Conservation (phyloP, 2,888 invertebrate species). For the Drosophila ustulata region DNA sequence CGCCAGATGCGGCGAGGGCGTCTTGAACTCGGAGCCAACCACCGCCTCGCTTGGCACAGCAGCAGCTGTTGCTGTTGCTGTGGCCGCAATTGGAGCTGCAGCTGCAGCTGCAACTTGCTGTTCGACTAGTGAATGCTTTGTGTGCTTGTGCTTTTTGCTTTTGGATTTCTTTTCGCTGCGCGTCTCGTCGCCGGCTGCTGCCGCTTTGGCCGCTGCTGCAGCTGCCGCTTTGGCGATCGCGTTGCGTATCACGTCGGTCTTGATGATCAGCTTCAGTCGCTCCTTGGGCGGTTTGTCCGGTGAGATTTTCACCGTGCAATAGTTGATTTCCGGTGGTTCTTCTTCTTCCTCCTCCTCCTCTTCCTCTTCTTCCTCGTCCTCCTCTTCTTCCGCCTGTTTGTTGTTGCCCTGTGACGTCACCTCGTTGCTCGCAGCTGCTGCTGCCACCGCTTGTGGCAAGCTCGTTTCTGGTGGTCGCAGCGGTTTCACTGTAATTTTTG, state of each 20-base stretch:
- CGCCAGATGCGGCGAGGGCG: constrained; percentile 85
- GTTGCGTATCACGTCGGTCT: constrained; percentile 84
- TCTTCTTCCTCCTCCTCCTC: constrained; percentile 73
- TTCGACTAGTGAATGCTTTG: constrained; percentile 70
- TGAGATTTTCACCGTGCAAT: constrained; percentile 84
- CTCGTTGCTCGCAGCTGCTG: constrained; percentile 2
- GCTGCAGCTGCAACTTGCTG: constrained; percentile 12
- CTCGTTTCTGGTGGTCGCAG: constrained; percentile 59
- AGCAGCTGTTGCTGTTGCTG: background rate
- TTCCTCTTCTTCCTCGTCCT: constrained; percentile 68
- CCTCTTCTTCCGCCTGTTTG: constrained; percentile 42
- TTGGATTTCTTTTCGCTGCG: constrained; percentile 78
- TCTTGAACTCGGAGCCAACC: constrained; percentile 79
- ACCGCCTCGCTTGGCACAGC: constrained; percentile 7
- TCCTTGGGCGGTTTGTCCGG: constrained; percentile 86
- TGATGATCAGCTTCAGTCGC: constrained; percentile 85
- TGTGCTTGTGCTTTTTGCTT: constrained; percentile 84
- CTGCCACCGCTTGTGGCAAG: constrained; percentile 4
- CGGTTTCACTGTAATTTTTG: constrained; percentile 80
- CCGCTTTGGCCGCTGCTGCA: constrained; percentile 82
- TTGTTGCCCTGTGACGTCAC: constrained; percentile 10
- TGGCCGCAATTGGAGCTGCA: constrained; percentile 14
- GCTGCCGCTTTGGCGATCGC: constrained; percentile 84
- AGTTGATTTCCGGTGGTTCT: constrained; percentile 83
- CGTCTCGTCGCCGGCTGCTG: constrained; percentile 71